A percentile compares a stretch with the other conserved stretches of the same genome.
Conservation (phyloP, 1,140 invertebrate species). For the Calliphora vicina region DNA sequence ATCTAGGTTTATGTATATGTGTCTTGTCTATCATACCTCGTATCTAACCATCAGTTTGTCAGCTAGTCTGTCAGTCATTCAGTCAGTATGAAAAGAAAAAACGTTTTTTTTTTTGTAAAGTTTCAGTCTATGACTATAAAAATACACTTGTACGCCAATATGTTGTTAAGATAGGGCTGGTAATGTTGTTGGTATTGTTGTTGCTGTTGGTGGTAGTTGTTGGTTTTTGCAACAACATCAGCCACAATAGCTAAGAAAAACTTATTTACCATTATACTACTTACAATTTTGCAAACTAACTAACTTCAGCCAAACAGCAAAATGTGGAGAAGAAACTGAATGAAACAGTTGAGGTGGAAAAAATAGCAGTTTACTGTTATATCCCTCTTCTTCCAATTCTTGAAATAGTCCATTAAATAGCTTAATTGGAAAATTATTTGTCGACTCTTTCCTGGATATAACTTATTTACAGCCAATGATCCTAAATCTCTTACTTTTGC, state of each 20-base stretch:
- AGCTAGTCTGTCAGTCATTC: neutral
- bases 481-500: too few species aligned
- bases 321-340: too few species aligned
- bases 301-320: neutral
- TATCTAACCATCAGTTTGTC: neutral
- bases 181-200: neutral
- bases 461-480: too few species aligned
- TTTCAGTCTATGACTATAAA: too few species aligned
- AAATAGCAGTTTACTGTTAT: too few species aligned
- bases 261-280: conserved; percentile 1
- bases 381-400: too few species aligned
- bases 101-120: neutral
- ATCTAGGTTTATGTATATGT: neutral
- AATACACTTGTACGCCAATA: too few species aligned
- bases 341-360: neutral
- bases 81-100: too few species aligned
- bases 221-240: neutral
- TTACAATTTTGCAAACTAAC: neutral
- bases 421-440: too few species aligned
- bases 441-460: too few species aligned
- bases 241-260: neutral
- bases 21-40: neutral
- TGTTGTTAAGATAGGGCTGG: neutral
- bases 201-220: too few species aligned
- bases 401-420: too few species aligned